A percentile compares a stretch with the other conserved stretches of the same genome.
Conservation (phyloP, 2,888 invertebrate genomes). For the Salpingus planirostris region DNA sequence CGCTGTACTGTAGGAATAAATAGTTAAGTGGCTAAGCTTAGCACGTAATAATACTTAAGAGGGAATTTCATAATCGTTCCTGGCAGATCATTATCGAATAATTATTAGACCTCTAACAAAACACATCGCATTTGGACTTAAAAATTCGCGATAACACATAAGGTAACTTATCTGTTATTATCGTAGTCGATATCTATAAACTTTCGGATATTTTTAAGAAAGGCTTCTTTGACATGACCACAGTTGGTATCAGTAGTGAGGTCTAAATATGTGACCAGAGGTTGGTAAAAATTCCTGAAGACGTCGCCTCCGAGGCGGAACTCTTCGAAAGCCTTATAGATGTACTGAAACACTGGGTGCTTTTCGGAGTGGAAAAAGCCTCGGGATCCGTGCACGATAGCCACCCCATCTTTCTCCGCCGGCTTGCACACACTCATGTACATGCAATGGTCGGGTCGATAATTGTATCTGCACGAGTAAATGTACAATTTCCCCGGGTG, state of each 20-base stretch:
- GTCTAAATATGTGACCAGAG: constrained; percentile 48
- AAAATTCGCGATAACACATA: too few species aligned
- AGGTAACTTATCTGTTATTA: too few species aligned
- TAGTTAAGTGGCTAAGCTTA: background rate
- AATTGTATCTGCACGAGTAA: constrained; percentile 83
- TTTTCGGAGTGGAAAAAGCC: constrained; percentile 78
- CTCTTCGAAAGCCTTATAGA: constrained; percentile 57
- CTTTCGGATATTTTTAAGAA: constrained; percentile 41
- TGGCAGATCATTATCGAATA: too few species aligned
- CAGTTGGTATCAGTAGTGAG: constrained; percentile 51
- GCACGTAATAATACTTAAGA: too few species aligned
- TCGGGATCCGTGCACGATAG: constrained; percentile 81
- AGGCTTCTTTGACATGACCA: constrained; percentile 51
- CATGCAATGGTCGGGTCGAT: constrained; percentile 93
- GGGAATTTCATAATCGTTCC: too few species aligned
- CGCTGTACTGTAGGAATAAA: background rate
- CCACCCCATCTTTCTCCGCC: constrained; percentile 59
- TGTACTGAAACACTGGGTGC: constrained; percentile 72
- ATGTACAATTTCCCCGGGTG: constrained; percentile 70
- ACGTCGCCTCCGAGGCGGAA: constrained; percentile 61
- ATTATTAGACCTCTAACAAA: too few species aligned
- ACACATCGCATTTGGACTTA: too few species aligned
- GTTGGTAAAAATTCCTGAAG: constrained; percentile 51
- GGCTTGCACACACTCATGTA: constrained; percentile 77
- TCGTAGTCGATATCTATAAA: constrained; percentile 37